phyloP scores from a whole-genome alignment of 2,113 vertebrate genomes.

The Climacteris rufus region DNA sequence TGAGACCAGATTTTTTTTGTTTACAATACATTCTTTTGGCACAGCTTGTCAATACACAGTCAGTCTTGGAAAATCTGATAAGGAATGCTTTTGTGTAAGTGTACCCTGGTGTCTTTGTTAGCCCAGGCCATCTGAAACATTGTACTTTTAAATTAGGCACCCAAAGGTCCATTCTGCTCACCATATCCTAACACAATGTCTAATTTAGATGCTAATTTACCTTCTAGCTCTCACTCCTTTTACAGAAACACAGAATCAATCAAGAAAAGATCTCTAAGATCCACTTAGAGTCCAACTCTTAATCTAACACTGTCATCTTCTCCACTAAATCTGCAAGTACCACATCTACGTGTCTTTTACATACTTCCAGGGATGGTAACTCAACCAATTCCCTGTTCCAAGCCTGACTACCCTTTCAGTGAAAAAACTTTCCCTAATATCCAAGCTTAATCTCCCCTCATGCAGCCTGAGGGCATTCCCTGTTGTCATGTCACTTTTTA shows the following conservation, averaged over 20 bases:
- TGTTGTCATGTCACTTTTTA: not conserved
- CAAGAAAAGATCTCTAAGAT: not conserved
- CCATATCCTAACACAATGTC: not conserved
- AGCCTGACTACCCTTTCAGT: not conserved
- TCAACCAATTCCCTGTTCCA: not conserved
- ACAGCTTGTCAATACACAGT: not conserved
- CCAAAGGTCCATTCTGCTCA: not conserved
- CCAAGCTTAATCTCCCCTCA: not conserved
- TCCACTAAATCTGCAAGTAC: not conserved
- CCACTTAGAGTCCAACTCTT: not conserved
- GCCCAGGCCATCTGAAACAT: not conserved
- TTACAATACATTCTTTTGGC: not conserved
- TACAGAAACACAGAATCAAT: rapidly evolving
- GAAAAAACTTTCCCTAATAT: not conserved
- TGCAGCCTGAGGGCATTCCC: not conserved
- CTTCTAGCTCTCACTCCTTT: not conserved
- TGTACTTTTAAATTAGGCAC: not conserved
- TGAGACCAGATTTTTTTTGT: not conserved
- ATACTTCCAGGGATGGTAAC: not conserved
- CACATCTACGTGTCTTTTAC: not conserved
- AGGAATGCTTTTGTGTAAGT: not conserved
- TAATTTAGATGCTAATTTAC: not conserved
- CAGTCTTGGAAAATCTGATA: not conserved
- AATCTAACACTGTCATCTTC: not conserved
- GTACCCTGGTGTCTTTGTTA: not conserved